These are phyloP conservation scores for Lophura nycthemera DNA, from an alignment of 2,113 vertebrate genomes.

Conservation along the genomic window DNA sequence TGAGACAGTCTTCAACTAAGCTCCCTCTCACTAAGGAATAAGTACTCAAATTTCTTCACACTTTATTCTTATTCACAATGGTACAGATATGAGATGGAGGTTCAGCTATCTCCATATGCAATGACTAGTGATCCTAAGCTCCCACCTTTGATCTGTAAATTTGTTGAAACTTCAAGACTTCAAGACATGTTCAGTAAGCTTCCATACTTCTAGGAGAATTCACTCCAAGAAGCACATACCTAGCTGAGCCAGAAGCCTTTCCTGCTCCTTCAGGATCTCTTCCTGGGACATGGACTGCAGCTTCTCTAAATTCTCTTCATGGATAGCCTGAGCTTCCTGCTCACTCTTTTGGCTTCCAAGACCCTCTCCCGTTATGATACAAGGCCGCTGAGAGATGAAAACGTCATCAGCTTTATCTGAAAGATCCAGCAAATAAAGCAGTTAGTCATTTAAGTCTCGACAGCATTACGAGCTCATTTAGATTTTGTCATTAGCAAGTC, in stretches of 20 bases:
- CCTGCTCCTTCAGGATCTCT: conserved; percentile 89
- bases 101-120: not conserved
- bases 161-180: not conserved
- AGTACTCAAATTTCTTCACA: not conserved
- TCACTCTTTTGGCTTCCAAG: conserved; percentile 74
- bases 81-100: not conserved
- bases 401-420: conserved; percentile 4
- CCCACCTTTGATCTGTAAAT: not conserved
- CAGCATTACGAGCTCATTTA: not conserved
- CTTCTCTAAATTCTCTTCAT: conserved; percentile 87
- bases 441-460: not conserved
- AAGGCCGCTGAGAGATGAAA: conserved; percentile 27
- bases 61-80: not conserved
- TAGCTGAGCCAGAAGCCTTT: conserved; percentile 85
- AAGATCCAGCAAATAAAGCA: conserved; percentile 18
- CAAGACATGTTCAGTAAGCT: not conserved
- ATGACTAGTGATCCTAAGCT: not conserved
- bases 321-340: conserved; percentile 87
- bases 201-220: not conserved
- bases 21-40: not conserved
- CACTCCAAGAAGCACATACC: conserved; percentile 75
- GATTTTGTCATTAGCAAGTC: not conserved
- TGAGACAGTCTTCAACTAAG: not conserved
- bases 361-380: conserved; percentile 87
- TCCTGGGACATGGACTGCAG: conserved; percentile 83